Evolutionary conservation across 2,797 vertebrate genomes (phyloP).

Genomic region (Cyclura pinguis): DNA sequence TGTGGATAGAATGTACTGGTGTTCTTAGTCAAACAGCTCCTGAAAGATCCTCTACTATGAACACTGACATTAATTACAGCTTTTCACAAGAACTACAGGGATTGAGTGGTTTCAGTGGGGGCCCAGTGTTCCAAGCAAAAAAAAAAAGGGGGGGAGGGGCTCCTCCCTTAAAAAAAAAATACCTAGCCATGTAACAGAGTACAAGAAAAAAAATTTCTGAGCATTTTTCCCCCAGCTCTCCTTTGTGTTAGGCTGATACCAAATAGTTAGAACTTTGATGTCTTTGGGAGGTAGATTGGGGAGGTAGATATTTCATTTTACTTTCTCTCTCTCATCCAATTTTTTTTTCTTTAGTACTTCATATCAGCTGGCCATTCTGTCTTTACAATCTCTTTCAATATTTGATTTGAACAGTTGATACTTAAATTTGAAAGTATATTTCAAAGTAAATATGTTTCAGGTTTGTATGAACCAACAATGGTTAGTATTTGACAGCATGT

Average conservation of each 20-base stretch:
- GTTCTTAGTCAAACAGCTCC: not conserved
- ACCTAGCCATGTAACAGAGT: not conserved
- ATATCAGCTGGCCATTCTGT: not conserved
- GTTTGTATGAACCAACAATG: not conserved
- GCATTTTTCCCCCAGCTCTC: too few relatives aligned
- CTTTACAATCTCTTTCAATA: not conserved
- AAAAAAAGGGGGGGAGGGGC: too few relatives aligned
- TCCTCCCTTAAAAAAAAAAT: not conserved
- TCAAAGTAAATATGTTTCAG: not conserved
- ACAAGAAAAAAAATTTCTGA: not conserved
- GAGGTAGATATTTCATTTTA: too few relatives aligned
- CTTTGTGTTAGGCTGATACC: not conserved
- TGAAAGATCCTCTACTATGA: not conserved
- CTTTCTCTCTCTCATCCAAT: too few relatives aligned
- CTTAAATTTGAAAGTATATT: not conserved
- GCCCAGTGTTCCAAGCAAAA: not conserved
- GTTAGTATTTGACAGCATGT: not conserved
- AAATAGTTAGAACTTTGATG: not conserved
- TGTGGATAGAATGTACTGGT: not conserved
- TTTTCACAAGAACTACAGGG: slow-evolving; percentile 11
- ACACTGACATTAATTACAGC: slow-evolving; percentile 13
- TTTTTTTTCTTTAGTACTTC: not conserved
- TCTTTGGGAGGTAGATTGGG: too few relatives aligned
- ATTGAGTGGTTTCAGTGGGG: slow-evolving; percentile 3
- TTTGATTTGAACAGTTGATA: not conserved